Base-by-base conservation (phyloP, 2,888 invertebrate species). In the Acronicta psi region DNA sequence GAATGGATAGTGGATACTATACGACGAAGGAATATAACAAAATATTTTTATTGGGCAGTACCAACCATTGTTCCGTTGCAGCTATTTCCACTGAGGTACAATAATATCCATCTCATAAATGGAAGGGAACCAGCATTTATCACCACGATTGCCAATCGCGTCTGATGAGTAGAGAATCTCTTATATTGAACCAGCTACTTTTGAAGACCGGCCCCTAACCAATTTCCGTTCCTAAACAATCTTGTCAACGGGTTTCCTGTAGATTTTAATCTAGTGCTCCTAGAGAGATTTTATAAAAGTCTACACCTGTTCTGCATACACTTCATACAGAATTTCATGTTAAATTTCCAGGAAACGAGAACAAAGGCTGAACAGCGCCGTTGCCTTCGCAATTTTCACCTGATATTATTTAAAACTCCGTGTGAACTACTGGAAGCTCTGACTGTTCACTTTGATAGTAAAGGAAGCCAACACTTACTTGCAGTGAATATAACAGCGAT, bases 401-500 rank as follows among this genome's bases (percentile, higher is more conserved):
- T 20, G n/a, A 23, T 23, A 34, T 31, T 34, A 56, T 43, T 40
- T 49, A 11, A 50, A 46, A 36, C 18, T 50, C 25, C 25, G 9
- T 10, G n/a, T 2, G 14, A 65, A 25, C 4, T 14, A 38, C 16
- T 41, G 23, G 31, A 25, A 49, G 9, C 38, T 36, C 38, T 65
- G 59, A 58, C 41, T 59, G 56, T 36, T 64, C 64, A 59, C 38
- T 62, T 72, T 14, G 31, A n/a, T n/a, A n/a, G n/a, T 37, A 38
- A 52, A 69, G 65, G 70, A 76, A 60, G 55, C 41, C 10, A 40
- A 36, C 44, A 44, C 58, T 73, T 73, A 76, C 42, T 29, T 52
- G 42, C 60, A 52, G 52, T 56, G 41, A 68, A 73, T 69, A 13
- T 45, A 52, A 51, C 45, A 71, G 52, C 37, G 38, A 49, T 36